Conservation (phyloP, 2,113 vertebrate genomes). For the Cervus canadensis region DNA sequence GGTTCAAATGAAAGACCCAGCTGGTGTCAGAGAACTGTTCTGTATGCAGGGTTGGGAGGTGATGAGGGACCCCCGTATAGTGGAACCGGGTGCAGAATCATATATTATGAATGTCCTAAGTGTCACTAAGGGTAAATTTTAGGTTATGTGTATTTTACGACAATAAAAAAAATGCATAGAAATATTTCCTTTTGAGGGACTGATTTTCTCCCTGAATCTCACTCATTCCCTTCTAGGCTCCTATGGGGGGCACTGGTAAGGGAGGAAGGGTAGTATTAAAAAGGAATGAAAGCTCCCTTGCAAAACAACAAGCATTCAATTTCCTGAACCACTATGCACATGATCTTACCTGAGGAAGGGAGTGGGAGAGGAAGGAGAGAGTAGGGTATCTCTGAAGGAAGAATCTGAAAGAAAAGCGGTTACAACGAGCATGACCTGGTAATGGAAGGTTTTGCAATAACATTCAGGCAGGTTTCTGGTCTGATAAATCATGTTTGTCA, state of each 20-base stretch:
- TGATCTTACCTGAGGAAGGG: conserved; percentile 63
- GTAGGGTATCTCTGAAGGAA: neutral
- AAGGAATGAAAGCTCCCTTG: conserved; percentile 81
- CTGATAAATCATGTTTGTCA: conserved; percentile 57
- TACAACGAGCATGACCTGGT: conserved; percentile 81
- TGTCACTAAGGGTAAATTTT: neutral
- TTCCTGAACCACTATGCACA: conserved; percentile 79
- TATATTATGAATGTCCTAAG: neutral
- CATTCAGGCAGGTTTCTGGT: conserved; percentile 59
- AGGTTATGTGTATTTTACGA: neutral
- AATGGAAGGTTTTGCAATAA: conserved; percentile 60
- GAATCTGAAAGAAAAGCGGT: conserved; percentile 66
- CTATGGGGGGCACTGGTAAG: neutral
- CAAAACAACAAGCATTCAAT: conserved; percentile 76
- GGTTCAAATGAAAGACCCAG: neutral
- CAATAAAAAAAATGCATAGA: neutral
- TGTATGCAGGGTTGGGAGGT: neutral
- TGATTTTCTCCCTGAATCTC: neutral
- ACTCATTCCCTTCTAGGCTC: neutral
- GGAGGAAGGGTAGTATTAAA: conserved; percentile 64
- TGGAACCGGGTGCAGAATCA: neutral
- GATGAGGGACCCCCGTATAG: neutral
- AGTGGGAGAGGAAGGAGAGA: neutral
- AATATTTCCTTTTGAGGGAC: neutral
- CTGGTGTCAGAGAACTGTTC: neutral